Percentiles rank a stretch among this genome's conserved stretches.
phyloP scores from a whole-genome alignment of 2,888 invertebrate species.

The Sphaerophoria rueppellii region DNA sequence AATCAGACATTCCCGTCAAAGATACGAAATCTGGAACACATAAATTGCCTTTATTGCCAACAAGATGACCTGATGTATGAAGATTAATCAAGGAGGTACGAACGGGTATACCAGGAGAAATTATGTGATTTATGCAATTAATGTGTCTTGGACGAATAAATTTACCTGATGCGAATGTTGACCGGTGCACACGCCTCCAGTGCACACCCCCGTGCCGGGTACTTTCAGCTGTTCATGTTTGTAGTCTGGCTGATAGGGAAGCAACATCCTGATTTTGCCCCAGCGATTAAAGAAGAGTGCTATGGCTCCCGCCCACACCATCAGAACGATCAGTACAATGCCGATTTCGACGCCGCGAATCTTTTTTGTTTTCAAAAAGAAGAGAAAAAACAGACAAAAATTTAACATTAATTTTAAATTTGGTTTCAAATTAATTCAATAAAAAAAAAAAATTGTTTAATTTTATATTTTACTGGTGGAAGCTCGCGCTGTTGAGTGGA shows the following conservation, averaged over 20 bases:
- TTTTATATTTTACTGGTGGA: slow-evolving; percentile 79
- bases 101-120: not conserved
- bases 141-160: slow-evolving; percentile 32
- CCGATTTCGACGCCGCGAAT: slow-evolving; percentile 95
- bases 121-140: not conserved
- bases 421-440: too few relatives aligned
- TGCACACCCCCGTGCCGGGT: slow-evolving; percentile 88
- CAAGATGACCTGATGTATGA: slow-evolving; percentile 58
- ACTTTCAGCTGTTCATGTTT: slow-evolving; percentile 93
- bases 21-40: not conserved
- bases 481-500: slow-evolving; percentile 79
- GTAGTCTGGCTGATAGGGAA: slow-evolving; percentile 95
- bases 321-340: slow-evolving; percentile 91
- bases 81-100: slow-evolving; percentile 31
- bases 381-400: slow-evolving; percentile 2
- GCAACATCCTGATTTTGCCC: slow-evolving; percentile 95
- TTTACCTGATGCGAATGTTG: slow-evolving; percentile 84
- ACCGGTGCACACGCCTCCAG: slow-evolving; percentile 84
- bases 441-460: not conserved
- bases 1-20: not conserved
- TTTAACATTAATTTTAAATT: slow-evolving; percentile 5
- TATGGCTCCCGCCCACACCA: slow-evolving; percentile 94
- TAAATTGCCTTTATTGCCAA: slow-evolving; percentile 28
- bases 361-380: slow-evolving; percentile 81
- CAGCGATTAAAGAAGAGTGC: slow-evolving; percentile 93